Conservation (phyloP, 2,888 invertebrate genomes). For the Brenthis ino region DNA sequence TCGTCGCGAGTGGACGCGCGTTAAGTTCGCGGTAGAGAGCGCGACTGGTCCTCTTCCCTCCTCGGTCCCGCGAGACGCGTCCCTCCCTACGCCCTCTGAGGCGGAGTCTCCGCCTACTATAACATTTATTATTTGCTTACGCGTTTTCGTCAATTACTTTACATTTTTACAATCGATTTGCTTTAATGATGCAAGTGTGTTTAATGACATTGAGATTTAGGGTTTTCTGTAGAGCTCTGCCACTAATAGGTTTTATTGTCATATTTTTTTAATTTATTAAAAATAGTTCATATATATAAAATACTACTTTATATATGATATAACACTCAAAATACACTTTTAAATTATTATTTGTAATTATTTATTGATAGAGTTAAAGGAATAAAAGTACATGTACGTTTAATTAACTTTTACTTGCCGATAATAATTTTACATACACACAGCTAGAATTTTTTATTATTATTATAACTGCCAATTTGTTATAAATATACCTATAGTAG, state of each 20-base stretch:
- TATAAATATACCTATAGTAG: no score
- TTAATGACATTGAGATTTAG: slow-evolving; percentile 54
- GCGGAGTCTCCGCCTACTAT: slow-evolving; percentile 62
- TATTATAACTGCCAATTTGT: no score
- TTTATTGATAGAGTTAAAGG: no score
- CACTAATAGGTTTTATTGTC: slow-evolving; percentile 14
- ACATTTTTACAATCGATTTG: slow-evolving; percentile 66
- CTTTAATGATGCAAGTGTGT: slow-evolving; percentile 72
- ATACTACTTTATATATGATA: neutral
- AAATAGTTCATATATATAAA: neutral
- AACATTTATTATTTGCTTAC: slow-evolving; percentile 41
- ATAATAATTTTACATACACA: no score
- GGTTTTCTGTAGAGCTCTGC: slow-evolving; percentile 22
- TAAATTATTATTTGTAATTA: no score
- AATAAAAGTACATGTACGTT: no score
- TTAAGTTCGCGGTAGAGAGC: slow-evolving; percentile 64
- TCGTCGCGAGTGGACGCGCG: slow-evolving; percentile 60
- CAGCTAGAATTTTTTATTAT: no score
- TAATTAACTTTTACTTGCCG: no score
- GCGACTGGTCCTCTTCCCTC: slow-evolving; percentile 77
- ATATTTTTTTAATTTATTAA: neutral
- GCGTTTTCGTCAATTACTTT: slow-evolving; percentile 58
- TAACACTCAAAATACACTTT: no score
- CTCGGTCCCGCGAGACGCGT: slow-evolving; percentile 55
- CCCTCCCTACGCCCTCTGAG: slow-evolving; percentile 75